Conservation (phyloP, 2,797 vertebrate genomes). For the Phataginus tetradactyla region DNA sequence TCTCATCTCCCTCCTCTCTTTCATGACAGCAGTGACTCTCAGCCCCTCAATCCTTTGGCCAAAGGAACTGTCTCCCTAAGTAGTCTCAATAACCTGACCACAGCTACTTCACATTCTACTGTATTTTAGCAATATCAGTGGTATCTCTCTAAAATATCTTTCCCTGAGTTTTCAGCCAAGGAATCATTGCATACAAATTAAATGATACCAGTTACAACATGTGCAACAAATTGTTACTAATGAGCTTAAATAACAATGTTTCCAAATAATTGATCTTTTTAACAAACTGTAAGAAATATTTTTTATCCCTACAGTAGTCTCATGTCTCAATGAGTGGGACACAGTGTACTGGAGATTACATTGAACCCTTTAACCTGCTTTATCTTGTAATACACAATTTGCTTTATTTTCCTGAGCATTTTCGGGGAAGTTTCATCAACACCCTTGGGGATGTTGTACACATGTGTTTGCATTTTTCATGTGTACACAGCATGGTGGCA, state of each 20-base stretch:
- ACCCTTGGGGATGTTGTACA: neutral
- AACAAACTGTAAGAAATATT: neutral
- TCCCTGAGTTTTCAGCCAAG: neutral
- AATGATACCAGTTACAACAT: neutral
- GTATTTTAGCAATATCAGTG: neutral
- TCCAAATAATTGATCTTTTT: slow-evolving; percentile 7
- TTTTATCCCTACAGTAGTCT: neutral
- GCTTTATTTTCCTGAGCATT: slow-evolving; percentile 43
- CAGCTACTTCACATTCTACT: neutral
- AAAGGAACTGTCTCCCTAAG: neutral
- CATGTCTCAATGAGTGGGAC: neutral
- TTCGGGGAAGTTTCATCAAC: neutral
- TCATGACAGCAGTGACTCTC: neutral
- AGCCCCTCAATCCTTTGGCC: neutral
- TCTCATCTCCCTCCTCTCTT: neutral
- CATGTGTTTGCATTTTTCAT: slow-evolving; percentile 68
- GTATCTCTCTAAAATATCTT: neutral
- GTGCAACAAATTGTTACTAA: neutral
- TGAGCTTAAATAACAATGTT: neutral
- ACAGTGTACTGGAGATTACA: neutral
- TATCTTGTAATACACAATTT: neutral
- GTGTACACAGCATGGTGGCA: slow-evolving; percentile 20
- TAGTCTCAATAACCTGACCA: neutral
- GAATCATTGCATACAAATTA: neutral
- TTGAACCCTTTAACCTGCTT: neutral